phyloP scores from a whole-genome alignment of 2,113 vertebrate species.

The Rhinoptilus africanus region DNA sequence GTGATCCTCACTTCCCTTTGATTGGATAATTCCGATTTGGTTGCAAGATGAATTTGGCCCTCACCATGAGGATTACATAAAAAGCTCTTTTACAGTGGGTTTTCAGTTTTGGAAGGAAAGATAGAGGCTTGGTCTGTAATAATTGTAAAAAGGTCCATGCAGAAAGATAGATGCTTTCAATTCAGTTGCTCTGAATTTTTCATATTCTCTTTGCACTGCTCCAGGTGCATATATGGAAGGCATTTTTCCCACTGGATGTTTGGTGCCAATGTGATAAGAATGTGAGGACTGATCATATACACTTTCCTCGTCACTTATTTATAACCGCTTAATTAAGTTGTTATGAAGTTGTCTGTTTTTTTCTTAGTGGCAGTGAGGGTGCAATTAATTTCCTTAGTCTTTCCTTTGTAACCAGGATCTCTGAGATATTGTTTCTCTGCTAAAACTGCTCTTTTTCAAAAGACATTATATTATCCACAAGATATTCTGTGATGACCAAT shows the following conservation, averaged over 20 bases:
- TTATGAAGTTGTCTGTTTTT: neutral
- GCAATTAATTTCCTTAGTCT: constrained; percentile 35
- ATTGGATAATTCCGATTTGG: neutral
- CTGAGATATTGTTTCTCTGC: neutral
- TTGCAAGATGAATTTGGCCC: neutral
- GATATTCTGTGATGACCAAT: neutral
- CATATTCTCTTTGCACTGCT: neutral
- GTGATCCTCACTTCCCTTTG: neutral
- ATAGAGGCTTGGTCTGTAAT: neutral
- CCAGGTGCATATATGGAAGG: neutral
- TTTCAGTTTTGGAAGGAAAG: neutral
- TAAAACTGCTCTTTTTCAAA: neutral
- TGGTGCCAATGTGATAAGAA: constrained; percentile 25
- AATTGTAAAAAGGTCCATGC: neutral
- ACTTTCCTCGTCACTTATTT: constrained; percentile 24
- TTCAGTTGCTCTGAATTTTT: constrained; percentile 41
- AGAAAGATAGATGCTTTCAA: constrained; percentile 29
- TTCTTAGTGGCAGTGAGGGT: neutral
- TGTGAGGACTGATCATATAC: constrained; percentile 21
- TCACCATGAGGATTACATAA: neutral
- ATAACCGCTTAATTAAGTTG: constrained; percentile 61
- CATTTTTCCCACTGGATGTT: neutral
- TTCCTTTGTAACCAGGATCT: constrained; percentile 9
- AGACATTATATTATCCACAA: neutral
- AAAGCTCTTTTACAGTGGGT: neutral